Conservation (phyloP, 2,888 invertebrate genomes). For the Chrysodeixis includens region DNA sequence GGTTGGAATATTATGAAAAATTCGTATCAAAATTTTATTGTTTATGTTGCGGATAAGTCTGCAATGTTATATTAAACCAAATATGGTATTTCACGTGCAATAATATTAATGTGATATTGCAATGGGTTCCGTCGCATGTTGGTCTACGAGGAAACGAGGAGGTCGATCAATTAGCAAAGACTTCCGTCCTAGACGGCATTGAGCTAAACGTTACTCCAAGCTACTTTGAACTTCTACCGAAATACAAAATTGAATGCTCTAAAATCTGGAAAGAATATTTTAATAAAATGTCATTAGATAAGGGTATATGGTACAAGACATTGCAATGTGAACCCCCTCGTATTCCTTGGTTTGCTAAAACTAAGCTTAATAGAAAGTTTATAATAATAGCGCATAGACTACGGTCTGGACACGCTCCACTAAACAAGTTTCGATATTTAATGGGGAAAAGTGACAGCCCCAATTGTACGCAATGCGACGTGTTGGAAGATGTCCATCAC, state of each 20-base stretch:
- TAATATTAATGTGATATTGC: background rate
- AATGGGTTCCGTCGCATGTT: slow-evolving; percentile 1
- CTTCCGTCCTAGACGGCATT: background rate
- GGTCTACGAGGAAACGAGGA: background rate
- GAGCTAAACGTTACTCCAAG: background rate
- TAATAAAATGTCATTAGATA: background rate
- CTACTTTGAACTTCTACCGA: background rate
- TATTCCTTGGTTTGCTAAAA: too few species aligned
- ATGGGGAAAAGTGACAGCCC: too few species aligned
- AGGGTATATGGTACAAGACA: too few species aligned
- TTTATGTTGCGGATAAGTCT: too few species aligned
- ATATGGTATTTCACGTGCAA: background rate
- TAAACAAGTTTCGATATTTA: too few species aligned
- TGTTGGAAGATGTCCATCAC: too few species aligned
- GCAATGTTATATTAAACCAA: background rate
- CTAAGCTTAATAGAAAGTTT: too few species aligned
- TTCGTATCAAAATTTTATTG: background rate
- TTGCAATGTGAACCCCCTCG: too few species aligned
- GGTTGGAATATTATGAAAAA: background rate
- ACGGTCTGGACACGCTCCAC: too few species aligned
- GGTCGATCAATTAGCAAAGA: background rate
- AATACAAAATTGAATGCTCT: background rate
- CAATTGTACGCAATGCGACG: too few species aligned
- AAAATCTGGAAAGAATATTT: slow-evolving; percentile 5
- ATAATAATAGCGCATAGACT: too few species aligned